Conservation (phyloP, 1,140 invertebrate genomes). For the Musca vetustissima region DNA sequence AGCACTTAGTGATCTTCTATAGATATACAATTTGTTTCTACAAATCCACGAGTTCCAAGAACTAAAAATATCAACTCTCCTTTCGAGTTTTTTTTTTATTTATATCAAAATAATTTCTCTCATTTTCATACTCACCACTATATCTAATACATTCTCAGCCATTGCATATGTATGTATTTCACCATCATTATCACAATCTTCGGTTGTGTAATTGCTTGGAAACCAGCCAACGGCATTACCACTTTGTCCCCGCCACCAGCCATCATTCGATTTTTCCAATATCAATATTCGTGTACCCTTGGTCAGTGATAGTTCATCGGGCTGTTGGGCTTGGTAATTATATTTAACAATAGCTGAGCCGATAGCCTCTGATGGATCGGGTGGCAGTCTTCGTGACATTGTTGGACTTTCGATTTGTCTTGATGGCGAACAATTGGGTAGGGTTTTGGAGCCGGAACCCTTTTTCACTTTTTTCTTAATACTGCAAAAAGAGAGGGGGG, state of each 20-base stretch:
- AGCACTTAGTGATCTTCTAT: no score
- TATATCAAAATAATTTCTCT: background rate
- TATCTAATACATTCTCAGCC: conserved; percentile 90
- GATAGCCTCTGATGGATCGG: conserved; percentile 85
- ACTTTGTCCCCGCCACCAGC: conserved; percentile 97
- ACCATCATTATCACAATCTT: conserved; percentile 84
- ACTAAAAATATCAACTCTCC: no score
- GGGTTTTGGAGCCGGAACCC: conserved; percentile 78
- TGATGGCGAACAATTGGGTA: conserved; percentile 81
- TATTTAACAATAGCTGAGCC: conserved; percentile 94
- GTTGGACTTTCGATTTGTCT: conserved; percentile 76
- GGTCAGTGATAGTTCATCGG: conserved; percentile 91
- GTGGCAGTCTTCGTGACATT: conserved; percentile 70
- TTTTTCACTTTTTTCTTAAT: conserved; percentile 94
- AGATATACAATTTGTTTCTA: no score
- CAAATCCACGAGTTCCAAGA: no score
- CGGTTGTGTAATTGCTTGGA: conserved; percentile 94
- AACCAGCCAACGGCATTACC: conserved; percentile 87
- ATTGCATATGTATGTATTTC: conserved; percentile 88
- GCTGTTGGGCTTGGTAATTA: conserved; percentile 96
- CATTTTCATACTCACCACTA: conserved; percentile 68
- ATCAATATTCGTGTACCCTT: conserved; percentile 92
- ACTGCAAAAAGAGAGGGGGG: conserved; percentile 57
- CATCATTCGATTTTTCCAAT: conserved; percentile 97
- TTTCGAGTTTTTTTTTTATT: no score